Conservation (phyloP, 2,113 vertebrate species). For the Columba livia region DNA sequence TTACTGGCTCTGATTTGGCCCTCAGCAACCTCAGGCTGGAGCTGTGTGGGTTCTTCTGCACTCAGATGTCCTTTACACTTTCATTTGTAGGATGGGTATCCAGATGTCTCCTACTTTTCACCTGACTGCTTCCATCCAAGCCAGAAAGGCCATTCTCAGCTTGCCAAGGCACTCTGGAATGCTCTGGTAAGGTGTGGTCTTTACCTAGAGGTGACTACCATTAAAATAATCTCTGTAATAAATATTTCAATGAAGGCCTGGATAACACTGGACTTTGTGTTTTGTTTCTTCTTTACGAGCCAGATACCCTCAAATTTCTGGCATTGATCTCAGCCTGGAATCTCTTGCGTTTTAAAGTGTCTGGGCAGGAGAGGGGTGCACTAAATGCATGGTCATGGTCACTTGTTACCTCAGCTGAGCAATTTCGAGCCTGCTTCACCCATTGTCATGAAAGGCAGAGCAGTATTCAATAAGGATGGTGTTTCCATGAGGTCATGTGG, state of each 20-base stretch:
- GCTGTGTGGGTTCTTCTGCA: neutral
- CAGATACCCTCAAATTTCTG: neutral
- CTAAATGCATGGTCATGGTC: no score
- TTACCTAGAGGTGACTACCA: neutral
- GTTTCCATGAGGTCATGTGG: neutral
- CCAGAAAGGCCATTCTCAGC: slow-evolving; percentile 86
- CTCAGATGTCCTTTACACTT: neutral
- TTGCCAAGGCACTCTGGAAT: slow-evolving; percentile 90
- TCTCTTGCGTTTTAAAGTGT: neutral
- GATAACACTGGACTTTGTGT: neutral
- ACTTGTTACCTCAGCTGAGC: neutral
- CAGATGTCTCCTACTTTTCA: slow-evolving; percentile 86
- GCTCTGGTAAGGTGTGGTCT: slow-evolving; percentile 79
- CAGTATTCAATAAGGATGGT: neutral
- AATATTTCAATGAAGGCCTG: neutral
- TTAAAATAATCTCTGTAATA: neutral
- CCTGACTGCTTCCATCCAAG: slow-evolving; percentile 90
- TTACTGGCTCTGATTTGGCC: neutral
- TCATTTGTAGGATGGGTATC: slow-evolving; percentile 77
- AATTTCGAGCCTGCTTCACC: neutral
- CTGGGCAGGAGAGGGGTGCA: neutral
- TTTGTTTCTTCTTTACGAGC: neutral
- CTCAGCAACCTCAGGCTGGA: neutral
- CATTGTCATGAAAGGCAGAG: neutral
- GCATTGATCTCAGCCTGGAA: neutral